phyloP scores from a whole-genome alignment of 2,113 vertebrate genomes.

The Phrynosoma blainvillii region DNA sequence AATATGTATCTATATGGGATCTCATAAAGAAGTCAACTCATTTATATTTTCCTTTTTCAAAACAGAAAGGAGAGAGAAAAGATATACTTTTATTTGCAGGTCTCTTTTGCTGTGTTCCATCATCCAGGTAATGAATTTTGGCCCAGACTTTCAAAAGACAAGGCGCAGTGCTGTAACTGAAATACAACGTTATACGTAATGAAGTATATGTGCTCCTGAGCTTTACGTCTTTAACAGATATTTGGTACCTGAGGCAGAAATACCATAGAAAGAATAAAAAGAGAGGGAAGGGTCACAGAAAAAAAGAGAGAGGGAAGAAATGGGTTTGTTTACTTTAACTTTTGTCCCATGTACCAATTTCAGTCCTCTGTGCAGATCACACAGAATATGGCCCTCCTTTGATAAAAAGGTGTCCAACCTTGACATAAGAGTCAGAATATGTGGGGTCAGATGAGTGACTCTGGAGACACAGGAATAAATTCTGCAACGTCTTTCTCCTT shows the following conservation, averaged over 20 bases:
- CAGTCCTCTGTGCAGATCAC: too few relatives aligned
- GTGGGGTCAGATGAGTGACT: background rate
- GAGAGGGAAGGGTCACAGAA: too few relatives aligned
- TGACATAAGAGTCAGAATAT: background rate
- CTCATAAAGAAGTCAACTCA: slow-evolving; percentile 23
- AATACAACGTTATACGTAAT: background rate
- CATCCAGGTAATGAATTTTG: background rate
- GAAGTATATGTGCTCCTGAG: too few relatives aligned
- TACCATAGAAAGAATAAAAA: too few relatives aligned
- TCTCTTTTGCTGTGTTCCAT: slow-evolving; percentile 36
- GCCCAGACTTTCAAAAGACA: slow-evolving; percentile 38
- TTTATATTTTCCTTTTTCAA: slow-evolving; percentile 46
- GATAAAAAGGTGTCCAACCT: too few relatives aligned
- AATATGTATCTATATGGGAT: background rate
- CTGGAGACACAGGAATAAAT: background rate
- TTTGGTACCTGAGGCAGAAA: too few relatives aligned
- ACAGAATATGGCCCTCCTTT: too few relatives aligned
- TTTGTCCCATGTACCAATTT: too few relatives aligned
- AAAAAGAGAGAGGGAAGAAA: too few relatives aligned
- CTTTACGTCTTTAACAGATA: too few relatives aligned
- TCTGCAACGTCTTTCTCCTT: accelerated
- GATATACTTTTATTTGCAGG: background rate
- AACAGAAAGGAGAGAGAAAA: slow-evolving; percentile 50
- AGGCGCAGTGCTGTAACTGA: slow-evolving; percentile 27
- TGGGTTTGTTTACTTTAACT: too few relatives aligned